Conservation (phyloP, 2,888 invertebrate species). For the Drosophila quasianomalipes region DNA sequence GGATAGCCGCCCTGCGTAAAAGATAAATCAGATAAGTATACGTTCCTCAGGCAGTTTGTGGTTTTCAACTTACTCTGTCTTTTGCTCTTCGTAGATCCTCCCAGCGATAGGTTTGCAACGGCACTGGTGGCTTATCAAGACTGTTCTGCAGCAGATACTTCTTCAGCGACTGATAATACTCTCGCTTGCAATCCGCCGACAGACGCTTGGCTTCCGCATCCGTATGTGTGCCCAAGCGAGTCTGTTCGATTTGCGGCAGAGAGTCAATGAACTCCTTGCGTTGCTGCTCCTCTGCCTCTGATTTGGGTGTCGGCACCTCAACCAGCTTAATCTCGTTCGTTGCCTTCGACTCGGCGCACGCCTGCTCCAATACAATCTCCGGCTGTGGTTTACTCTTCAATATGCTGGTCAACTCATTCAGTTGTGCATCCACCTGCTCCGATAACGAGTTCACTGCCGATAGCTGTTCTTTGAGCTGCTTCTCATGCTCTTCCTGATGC, state of each 20-base stretch:
- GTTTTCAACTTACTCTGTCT: conserved; percentile 85
- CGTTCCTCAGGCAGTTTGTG: rapidly evolving
- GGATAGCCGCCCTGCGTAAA: conserved; percentile 89
- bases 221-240: conserved; percentile 44
- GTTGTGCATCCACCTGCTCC: conserved; percentile 78
- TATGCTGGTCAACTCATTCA: conserved; percentile 82
- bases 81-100: conserved; percentile 91
- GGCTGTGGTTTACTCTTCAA: conserved; percentile 73
- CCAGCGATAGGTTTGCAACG: conserved; percentile 92
- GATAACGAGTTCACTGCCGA: conserved; percentile 62
- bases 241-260: conserved; percentile 78
- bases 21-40: not conserved
- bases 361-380: conserved; percentile 57
- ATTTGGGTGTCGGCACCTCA: conserved; percentile 81
- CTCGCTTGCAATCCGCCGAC: conserved; percentile 83
- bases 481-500: conserved; percentile 52
- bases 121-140: conserved; percentile 88
- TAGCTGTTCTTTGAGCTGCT: conserved; percentile 55
- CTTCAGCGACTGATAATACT: conserved; percentile 84
- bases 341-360: conserved; percentile 20
- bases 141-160: conserved; percentile 82
- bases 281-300: conserved; percentile 81
- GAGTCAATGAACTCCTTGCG: conserved; percentile 83
- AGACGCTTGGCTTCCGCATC: conserved; percentile 79
- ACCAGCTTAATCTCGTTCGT: conserved; percentile 64